A percentile compares a stretch with the other conserved stretches of the same genome.
These are phyloP conservation scores for Nycticorax nycticorax DNA, from an alignment of 2,113 vertebrate species.

Conservation along the genomic window DNA sequence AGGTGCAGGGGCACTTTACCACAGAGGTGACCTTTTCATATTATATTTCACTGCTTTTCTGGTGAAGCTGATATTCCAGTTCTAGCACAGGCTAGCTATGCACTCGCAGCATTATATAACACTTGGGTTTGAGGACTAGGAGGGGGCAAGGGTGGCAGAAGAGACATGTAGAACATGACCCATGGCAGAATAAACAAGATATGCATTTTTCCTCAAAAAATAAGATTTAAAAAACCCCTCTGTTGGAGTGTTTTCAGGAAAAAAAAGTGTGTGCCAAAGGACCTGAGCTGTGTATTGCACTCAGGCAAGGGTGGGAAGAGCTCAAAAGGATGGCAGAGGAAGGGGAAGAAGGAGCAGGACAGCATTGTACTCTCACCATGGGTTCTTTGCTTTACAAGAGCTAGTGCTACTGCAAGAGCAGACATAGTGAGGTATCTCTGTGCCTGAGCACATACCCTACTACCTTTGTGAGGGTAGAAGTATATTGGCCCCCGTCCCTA, in stretches of 20 bases:
- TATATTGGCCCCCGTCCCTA: not conserved
- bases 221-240: not conserved
- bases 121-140: not conserved
- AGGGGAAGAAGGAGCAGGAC: not conserved
- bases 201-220: not conserved
- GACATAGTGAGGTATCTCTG: not conserved
- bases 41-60: not conserved
- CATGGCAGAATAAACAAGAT: not conserved
- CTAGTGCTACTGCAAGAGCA: not conserved
- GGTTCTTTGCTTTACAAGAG: not conserved
- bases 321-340: not conserved
- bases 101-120: not conserved
- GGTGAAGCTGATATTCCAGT: not conserved
- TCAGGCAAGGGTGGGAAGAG: not conserved
- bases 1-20: not conserved
- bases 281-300: not conserved
- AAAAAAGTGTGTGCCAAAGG: not conserved
- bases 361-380: rapidly evolving
- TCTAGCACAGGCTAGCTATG: not conserved
- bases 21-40: not conserved
- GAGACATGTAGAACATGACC: not conserved
- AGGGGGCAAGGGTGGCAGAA: not conserved
- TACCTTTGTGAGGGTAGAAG: not conserved
- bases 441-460: rapidly evolving
- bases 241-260: not conserved